phyloP scores from a whole-genome alignment of 30 jellyfish, hydroid and myxozoan genomes.

The Sanderia malayensis region DNA sequence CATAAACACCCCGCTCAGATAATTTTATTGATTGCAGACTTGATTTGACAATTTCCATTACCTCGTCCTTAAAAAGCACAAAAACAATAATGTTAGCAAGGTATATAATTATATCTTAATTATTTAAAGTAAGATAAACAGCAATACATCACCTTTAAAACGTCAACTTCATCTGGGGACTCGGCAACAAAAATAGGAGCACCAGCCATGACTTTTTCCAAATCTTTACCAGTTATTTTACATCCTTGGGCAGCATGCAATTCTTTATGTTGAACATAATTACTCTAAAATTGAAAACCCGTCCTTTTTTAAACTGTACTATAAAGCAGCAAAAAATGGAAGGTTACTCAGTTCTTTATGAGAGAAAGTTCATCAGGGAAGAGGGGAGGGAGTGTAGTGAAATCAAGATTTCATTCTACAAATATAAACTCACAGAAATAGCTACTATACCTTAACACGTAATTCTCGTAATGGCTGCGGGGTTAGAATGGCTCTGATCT shows the following conservation, averaged over 20 bases:
- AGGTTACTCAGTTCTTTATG: too few species aligned
- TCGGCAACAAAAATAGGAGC: conserved; percentile 94
- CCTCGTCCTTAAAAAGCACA: conserved; percentile 76
- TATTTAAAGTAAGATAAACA: too few species aligned
- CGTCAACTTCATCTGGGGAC: conserved; percentile 80
- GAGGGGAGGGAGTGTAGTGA: too few species aligned
- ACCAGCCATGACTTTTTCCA: conserved; percentile 97
- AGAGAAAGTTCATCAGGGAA: too few species aligned
- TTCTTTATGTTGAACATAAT: conserved; percentile 81
- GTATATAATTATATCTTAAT: too few species aligned
- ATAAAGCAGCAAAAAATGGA: too few species aligned
- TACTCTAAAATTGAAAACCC: conserved; percentile 78
- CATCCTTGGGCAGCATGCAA: conserved; percentile 93
- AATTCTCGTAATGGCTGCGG: conserved; percentile 98
- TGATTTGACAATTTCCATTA: conserved; percentile 69
- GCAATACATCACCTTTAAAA: conserved; percentile 32
- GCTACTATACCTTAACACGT: conserved; percentile 71
- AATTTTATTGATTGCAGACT: conserved; percentile 80
- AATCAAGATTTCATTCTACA: too few species aligned
- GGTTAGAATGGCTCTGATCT: conserved; percentile 87
- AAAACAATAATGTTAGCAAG: too few species aligned
- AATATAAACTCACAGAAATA: too few species aligned
- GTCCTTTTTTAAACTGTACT: too few species aligned
- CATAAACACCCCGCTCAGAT: conserved; percentile 97
- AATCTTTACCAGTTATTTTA: conserved; percentile 79